Evolutionary conservation across 1,140 invertebrate species (phyloP), one percentile per base, ranked within the genome.

Genomic region (Acyrthosiphon pisum): DNA sequence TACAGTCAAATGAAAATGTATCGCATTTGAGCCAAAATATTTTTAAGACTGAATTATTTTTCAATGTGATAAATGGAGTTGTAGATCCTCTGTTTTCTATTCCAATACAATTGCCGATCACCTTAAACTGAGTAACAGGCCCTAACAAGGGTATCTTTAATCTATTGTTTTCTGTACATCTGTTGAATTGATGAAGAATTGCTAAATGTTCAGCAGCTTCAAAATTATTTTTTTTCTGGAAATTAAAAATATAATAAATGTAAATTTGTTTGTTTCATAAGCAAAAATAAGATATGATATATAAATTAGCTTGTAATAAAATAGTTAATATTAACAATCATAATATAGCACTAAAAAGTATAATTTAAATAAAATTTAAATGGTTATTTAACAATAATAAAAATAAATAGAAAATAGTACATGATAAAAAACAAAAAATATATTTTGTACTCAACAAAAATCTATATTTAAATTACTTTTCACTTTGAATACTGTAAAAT

Each of bases 1-100:
- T 90, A 22, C 22, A 56, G 26, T 90, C 88, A 56, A 90, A 56
- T 56, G 88, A 90, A 60, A 90, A 90, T 41, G 88, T 60, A 26
- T 90, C 53, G 26, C 88, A 90, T 11, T 90, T 37, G 41, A 90
- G 56, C 88, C 88, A 90, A 56, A 90, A 41, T 26, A 90, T 35
- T 3, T 37, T 41, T 41, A 90, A 56, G 2, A 41, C 20, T 87
- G n/a, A 46, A 87, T n/a, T 4, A 26, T 26, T 87, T 48, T 48
- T 8, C 14, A 30, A 41, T 26, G 35, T 26, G 3, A 90, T n/a
- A 9, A 90, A 26, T 18, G 88, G 88, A 14, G 50, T 90, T 22
- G 20, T 8, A 41, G 35, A 9, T 11, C 26, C 35, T 23, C 7
- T 41, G 35, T 90, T 90, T 56, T 90, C 50, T 14, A 90, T 8